Evolutionary conservation across 1,140 invertebrate genomes (phyloP), one percentile per base, ranked within the genome.

Genomic region (Drosophila sp.): DNA sequence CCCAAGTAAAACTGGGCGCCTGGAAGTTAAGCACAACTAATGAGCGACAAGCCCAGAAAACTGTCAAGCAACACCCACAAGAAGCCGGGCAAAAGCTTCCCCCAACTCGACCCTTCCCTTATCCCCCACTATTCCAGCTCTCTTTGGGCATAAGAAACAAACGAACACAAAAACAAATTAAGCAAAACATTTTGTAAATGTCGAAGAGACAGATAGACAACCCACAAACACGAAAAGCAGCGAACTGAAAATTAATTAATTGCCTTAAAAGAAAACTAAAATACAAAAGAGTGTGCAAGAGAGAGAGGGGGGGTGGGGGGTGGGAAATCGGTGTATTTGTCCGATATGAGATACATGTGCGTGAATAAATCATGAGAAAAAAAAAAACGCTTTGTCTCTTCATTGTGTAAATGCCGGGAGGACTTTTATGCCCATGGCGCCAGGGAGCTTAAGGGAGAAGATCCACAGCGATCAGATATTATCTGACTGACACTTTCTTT

Each of bases 101-200:
- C 41, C 25, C 30, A 44, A 11, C 35, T 1, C 35, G 35, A 10
- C 50, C 40, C 35, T 40, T 33, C 4, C 4, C 56, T 25, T 8
- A 8, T 1, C 23, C 17, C 5, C 58, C 68, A 27, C 6, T 32
- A 8, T 32, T 55, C 33, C 35, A n/a, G 35, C 32, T 30, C 38
- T 10, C 63, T 38, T 27, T 38, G 35, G 3, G 5, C 58, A 60
- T 11, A 65, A 60, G 41, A 65, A 50, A 30, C 38, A 60, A 58
- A 62, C 60, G 47, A 62, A 74, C 82, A 86, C 50, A 71, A 63
- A 17, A 86, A 89, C 77, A 89, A 89, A 89, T 89, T 89, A 90
- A 78, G 71, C 77, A 89, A 89, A 89, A 89, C 84, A 89, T 89
- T 89, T 89, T 89, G 84, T 89, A 84, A 89, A 89, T 84, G 84